Evolutionary conservation across 2,888 invertebrate species (phyloP), one percentile per base, ranked within the genome.

Genomic region (Himalopsyche anomala): DNA sequence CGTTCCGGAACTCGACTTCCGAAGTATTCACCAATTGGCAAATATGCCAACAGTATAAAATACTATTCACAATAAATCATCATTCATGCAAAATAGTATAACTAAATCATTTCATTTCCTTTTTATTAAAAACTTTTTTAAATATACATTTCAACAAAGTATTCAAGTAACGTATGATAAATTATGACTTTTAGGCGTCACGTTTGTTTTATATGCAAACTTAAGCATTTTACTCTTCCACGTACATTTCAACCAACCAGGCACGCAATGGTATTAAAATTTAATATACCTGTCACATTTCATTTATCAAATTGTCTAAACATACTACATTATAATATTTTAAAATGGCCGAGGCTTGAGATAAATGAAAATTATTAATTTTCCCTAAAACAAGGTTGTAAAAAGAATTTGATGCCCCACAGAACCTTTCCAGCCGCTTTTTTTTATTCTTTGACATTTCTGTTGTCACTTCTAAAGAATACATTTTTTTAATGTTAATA

Each of bases 381-480:
- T 62, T 28, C 28, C 6, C 62, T 62, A n/a, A 51, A 51, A 51
- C 28, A 62, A 62, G 62, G 19, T 1, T 62, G 5, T 62, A 62
- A 62, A 62, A 28, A 19, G 19, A 62, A 62, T 62, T 62, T 19
- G 2, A 19, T 19, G n/a, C 62, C 62, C n/a, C 19, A 19, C 8
- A 62, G 62, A 62, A n/a, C 62, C 11, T 19, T 62, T 15, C 19
- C 62, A 62, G 62, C 19, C 15, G 19, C 19, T 8, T 19, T 62
- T 62, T 62, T 62, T 28, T 28, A n/a, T 62, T 62, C 62, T 62
- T 19, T 62, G 62, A 62, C 62, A 62, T 62, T 62, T 62, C 28
- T 62, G 28, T 19, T 62, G 62, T 62, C 62, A 62, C 62, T 62
- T 62, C n/a, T 8, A 62, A 62, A 28, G 62, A 62, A 62, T 19